Evolutionary conservation across 2,888 invertebrate species (phyloP).

Genomic region (Bimastos eiseni): DNA sequence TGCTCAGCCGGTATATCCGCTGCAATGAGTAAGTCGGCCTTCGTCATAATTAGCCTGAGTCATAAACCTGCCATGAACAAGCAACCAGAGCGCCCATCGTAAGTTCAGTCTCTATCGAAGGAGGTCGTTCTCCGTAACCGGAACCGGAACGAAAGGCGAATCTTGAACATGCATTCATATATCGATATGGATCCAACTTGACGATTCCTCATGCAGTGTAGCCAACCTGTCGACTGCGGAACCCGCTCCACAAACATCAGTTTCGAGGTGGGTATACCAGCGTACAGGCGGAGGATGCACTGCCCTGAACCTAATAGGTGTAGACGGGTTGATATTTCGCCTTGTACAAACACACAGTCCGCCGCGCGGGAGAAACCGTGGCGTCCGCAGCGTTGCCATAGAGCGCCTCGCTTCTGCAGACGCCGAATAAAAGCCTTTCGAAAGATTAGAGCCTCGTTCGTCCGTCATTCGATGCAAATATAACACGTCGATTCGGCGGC

Average conservation of each 20-base stretch:
- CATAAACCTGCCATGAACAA: constrained; percentile 5
- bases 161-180: not conserved
- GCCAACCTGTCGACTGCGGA: not conserved
- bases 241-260: not conserved
- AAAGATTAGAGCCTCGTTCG: not conserved
- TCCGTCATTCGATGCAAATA: constrained; percentile 8
- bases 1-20: not conserved
- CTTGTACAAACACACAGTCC: constrained; percentile 1
- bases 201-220: not conserved
- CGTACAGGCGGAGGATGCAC: not conserved
- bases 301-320: constrained; percentile 13
- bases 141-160: constrained; percentile 5
- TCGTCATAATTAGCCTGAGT: not conserved
- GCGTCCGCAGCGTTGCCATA: not conserved
- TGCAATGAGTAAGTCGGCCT: not conserved
- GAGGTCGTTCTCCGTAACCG: not conserved
- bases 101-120: not conserved
- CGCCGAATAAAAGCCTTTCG: constrained; percentile 13
- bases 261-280: not conserved
- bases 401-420: not conserved
- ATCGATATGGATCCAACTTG: constrained; percentile 7
- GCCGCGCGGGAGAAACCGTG: not conserved
- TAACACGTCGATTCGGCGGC: constrained; percentile 6
- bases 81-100: not conserved
- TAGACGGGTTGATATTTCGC: not conserved